Base-by-base conservation (phyloP, 2,888 invertebrate genomes). In the Macrostomum cliftonense region DNA sequence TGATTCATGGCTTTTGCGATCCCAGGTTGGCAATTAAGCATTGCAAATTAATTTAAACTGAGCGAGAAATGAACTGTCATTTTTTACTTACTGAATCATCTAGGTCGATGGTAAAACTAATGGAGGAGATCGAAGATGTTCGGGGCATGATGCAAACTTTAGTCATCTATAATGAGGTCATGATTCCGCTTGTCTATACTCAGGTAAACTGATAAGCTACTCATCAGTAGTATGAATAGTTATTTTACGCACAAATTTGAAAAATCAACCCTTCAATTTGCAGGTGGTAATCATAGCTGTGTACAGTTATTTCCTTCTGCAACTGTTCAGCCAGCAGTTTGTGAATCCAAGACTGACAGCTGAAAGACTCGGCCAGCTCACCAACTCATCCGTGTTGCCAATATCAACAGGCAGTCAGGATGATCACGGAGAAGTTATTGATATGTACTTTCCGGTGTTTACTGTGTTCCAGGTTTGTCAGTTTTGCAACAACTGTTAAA, bases 201-300 rank as follows among this genome's bases (percentile, higher is more conserved):
- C 52, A 52, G 46, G 52, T 52, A 16, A 44, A 50, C 5, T 7
- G 5, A 28, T 28, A 7, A 7, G 28, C 9, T 28, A 28, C 9
- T 7, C 28, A 7, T 28, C 5, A 28, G 4, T 4, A 28, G 28
- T 7, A 4, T 7, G 5, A 28, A 28, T 28, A 9, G 5, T 9
- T 7, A 9, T 28, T 4, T 7, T 4, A 28, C 28, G 9, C 28
- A 28, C 9, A 7, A 9, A 9, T 28, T 9, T 9, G 9, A 28
- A 9, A 28, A 28, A 7, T 4, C 28, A 7, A 7, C 4, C 4
- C 9, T 7, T 7, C 28, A 28, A 28, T 28, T 28, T 28, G 28
- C 39, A 51, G 51, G 51, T 51, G 37, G 51, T 51, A 12, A 51
- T 51, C 42, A 51, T 51, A 38, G 51, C 51, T 2, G 51, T 51